Percentiles rank a stretch among this genome's conserved stretches.
These are phyloP conservation scores for Oxytorus armatus DNA, from an alignment of 2,888 invertebrate genomes.

Conservation along the genomic window DNA sequence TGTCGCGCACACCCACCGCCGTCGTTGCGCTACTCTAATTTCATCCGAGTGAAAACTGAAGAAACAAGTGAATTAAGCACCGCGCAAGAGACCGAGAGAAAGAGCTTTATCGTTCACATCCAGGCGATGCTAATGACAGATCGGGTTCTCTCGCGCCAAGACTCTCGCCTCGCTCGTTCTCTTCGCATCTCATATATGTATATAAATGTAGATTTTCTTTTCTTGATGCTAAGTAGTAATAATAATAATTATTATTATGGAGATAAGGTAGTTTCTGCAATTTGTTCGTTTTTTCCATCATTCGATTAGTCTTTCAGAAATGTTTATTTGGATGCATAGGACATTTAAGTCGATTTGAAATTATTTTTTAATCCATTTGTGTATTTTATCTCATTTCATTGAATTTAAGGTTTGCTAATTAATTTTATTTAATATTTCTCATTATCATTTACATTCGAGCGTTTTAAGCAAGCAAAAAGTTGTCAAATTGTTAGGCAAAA, in stretches of 20 bases:
- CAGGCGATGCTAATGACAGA: slow-evolving; percentile 79
- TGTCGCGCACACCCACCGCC: slow-evolving; percentile 42
- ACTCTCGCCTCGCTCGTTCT: slow-evolving; percentile 36
- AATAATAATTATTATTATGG: slow-evolving; percentile 11
- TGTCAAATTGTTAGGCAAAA: no score
- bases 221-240: slow-evolving; percentile 38
- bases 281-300: not conserved
- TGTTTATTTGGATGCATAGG: not conserved
- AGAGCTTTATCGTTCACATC: slow-evolving; percentile 59
- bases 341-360: no score
- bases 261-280: not conserved
- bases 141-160: slow-evolving; percentile 76
- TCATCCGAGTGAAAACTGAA: slow-evolving; percentile 83
- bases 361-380: no score
- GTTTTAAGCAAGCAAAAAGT: no score
- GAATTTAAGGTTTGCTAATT: no score
- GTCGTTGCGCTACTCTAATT: slow-evolving; percentile 73
- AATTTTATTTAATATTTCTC: no score
- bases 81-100: slow-evolving; percentile 50
- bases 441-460: no score
- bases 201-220: slow-evolving; percentile 17
- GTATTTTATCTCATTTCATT: no score
- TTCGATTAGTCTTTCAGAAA: not conserved
- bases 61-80: slow-evolving; percentile 84
- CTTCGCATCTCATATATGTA: slow-evolving; percentile 9